Evolutionary conservation across 2,797 vertebrate genomes (phyloP), one percentile per base, ranked within the genome.

Genomic region (Myotis planiceps): DNA sequence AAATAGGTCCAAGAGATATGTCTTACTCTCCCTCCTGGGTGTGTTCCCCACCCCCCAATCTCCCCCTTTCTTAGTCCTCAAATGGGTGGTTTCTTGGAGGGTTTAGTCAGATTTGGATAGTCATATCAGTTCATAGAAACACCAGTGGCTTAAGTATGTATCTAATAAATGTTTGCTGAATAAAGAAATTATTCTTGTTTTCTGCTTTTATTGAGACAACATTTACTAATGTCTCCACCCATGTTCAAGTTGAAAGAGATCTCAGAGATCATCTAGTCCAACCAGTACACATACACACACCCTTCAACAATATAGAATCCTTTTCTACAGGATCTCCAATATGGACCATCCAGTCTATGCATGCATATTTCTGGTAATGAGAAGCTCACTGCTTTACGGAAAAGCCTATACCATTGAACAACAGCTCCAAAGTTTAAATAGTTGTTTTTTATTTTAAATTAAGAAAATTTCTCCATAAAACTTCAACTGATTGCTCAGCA

Each of bases 141-240:
- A 66, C 23, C 3, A 76, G 39, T 51, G 47, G 13, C 34, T 65
- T 37, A 27, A 75, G 9, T 45, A 45, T 45, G 27, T 25, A 60
- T 2, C 21, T 23, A 78, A 29, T 58, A 47, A 53, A 55, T 45
- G 14, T 66, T 80, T 51, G 1, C 19, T 45, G n/a, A 76, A 72
- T 32, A 8, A 90, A 81, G 8, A 75, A 88, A 65, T 51, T 72
- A 86, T 34, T 83, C 29, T 92, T 71, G 5, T 42, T 68, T 93
- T 63, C 16, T 74, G n/a, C 89, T 95, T 96, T 78, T 55, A 93
- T 60, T 75, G 27, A 93, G 9, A 88, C 9, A 71, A 37, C 0
- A 47, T 42, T 69, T 13, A 88, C 6, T 65, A 55, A 78, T 21
- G 27, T 74, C 0, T 39, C 21, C 63, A 84, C 5, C 10, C n/a